Base-by-base conservation (phyloP, 2,113 vertebrate genomes). In the Cryptomyrus ogoouensis region DNA sequence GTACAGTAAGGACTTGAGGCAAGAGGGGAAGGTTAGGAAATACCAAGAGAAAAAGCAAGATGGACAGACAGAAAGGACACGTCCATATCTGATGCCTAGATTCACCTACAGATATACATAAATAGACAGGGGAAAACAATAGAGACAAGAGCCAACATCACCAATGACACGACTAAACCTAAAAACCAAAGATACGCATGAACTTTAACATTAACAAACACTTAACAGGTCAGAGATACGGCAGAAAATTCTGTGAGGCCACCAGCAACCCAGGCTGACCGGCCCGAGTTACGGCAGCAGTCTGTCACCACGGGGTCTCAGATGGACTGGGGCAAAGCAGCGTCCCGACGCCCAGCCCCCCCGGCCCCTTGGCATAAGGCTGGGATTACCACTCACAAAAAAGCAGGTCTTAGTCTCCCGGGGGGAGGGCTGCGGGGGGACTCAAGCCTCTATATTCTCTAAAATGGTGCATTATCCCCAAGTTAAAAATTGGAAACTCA, bases 321-420 rank as follows among this genome's bases (percentile, higher is more conserved):
- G 35, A 13, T 9, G 39, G 87, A 66, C 31, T 1, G 15, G 10
- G 27, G 24, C 86, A 87, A 13, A 27, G 31, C 31, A 9, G 52
- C 13, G 39, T n/a, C 31, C 15, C 0, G 35, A 56, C 53, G n/a
- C 87, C 52, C 35, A 39, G 52, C 53, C 87, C 21, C 19, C 35
- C 87, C 9, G 13, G 39, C 24, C 56, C 87, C 52, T 53, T 49
- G n/a, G 85, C 52, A 88, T 88, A 39, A 88, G 56, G 42, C 53
- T 9, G 56, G 56, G 87, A 88, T 88, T 88, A 88, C 31, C 58
- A 56, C 53, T 88, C 87, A 88, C 39, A 88, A 62, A 88, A 66
- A 88, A 56, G 39, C 35, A 66, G 35, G 87, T 87, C 31, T 62
- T 42, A 66, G 52, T 44, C 53, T 88, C 52, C 87, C 2, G 19